These are phyloP conservation scores for Cerastis rubricosa DNA, from an alignment of 2,888 invertebrate species.

Conservation along the genomic window DNA sequence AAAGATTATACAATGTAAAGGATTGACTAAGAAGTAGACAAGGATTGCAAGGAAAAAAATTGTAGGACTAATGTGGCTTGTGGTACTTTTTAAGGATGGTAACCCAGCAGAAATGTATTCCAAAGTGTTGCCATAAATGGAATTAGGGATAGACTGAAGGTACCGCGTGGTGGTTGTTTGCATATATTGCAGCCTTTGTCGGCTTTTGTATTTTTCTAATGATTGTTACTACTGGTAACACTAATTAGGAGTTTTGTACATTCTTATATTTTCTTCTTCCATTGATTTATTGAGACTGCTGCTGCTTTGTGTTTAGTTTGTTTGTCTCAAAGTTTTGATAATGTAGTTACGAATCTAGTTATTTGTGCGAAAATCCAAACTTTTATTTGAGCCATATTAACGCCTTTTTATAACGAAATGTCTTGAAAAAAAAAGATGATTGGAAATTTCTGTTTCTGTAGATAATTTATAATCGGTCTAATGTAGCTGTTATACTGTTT, in stretches of 20 bases:
- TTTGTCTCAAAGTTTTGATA: constrained; percentile 47
- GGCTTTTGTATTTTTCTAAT: constrained; percentile 69
- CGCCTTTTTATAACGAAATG: too few species aligned
- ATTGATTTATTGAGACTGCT: constrained; percentile 39
- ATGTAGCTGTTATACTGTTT: too few species aligned
- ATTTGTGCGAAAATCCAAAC: constrained; percentile 43
- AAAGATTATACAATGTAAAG: background rate
- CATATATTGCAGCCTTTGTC: constrained; percentile 67
- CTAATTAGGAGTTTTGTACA: constrained; percentile 46
- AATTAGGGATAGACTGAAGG: constrained; percentile 66
- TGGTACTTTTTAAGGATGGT: background rate
- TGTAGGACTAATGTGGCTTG: background rate
- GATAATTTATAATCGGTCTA: too few species aligned
- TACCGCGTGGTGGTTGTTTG: constrained; percentile 58
- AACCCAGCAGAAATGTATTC: constrained; percentile 33
- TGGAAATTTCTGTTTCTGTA: too few species aligned
- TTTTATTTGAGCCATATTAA: background rate
- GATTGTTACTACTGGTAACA: constrained; percentile 48
- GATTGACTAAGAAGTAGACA: constrained; percentile 9
- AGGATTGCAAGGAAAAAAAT: background rate
- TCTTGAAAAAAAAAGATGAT: too few species aligned
- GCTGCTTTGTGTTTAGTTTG: constrained; percentile 41
- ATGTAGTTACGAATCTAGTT: constrained; percentile 40
- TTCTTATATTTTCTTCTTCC: constrained; percentile 50
- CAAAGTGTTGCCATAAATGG: constrained; percentile 52